Base-by-base conservation (phyloP, 2,888 invertebrate species). In the Watsonalla cultraria region DNA sequence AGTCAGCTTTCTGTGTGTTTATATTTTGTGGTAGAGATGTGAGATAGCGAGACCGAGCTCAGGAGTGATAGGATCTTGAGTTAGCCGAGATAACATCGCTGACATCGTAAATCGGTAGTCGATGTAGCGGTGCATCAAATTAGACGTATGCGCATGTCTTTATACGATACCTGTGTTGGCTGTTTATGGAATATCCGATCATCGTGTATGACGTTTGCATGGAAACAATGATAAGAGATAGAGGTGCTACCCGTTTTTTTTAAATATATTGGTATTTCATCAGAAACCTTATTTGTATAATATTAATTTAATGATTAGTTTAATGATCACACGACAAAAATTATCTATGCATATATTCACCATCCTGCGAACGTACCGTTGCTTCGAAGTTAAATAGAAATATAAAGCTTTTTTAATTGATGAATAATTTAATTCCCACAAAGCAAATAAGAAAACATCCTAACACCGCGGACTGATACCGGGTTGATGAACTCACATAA, bases 51-150 rank as follows among this genome's bases (percentile, higher is more conserved):
- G 24, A 46, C 60, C 65, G 59, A 66, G 64, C 67, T 72, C 64
- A 72, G 70, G 72, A 55, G 42, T 47, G 82, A 84, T 84, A 74
- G 59, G 58, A 79, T 80, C 79, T 77, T 64, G 70, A 72, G 74
- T 70, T 66, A 71, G 62, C 60, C 55, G 59, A 48, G 80, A 82
- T 82, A 78, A 47, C 59, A 82, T 82, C 79, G 57, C 59, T 53
- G 67, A 70, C 70, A 67, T 72, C 49, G 37, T 37, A 49, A 49
- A 49, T 49, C 66, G 62, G 64, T 64, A 65, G 59, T 61, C 60
- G 68, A 62, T 67, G 74, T 59, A 67, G 62, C 67, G 74, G 72
- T 66, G 73, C 72, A 77, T 79, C 74, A 78, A 78, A 81, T 79
- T 74, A 72, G 74, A 78, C 14, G 7, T 48, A 49, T 76, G 75